Evolutionary conservation across 2,797 vertebrate genomes (phyloP), one percentile per base, ranked within the genome.

Genomic region (Zalophus californianus): DNA sequence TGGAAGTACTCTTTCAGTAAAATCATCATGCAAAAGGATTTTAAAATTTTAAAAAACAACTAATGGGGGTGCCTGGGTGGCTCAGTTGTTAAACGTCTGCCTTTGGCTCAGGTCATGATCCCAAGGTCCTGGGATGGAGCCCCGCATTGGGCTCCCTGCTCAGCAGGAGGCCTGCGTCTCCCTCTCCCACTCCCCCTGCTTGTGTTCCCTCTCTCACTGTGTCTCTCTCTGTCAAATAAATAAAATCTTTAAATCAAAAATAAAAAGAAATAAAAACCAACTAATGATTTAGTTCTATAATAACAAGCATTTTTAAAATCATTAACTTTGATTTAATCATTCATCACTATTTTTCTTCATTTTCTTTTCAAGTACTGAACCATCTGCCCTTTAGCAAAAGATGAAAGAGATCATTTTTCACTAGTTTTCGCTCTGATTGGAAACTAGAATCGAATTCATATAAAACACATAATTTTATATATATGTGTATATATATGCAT

Each of bases 301-400:
- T 16, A 95, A 50, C 0, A 77, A 56, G 7, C 23, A 60, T 5
- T 75, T 62, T 90, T 50, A 32, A 92, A 68, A 80, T 60, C 11
- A 56, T 16, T 54, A 88, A 78, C 18, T 90, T 80, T 58, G 54
- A 82, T 86, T 79, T 38, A 79, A 92, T 86, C 77, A 82, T 25
- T 58, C 29, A 77, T 64, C 29, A 27, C 29, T 66, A 41, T 48
- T 77, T 94, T 92, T 84, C 35, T 88, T 11, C 77, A 73, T 50
- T 89, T 60, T 78, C 32, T 93, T 64, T 92, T 78, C 38, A 94
- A 92, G 32, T 44, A 92, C 25, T 54, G 21, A 86, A 35, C 6
- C 54, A 68, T 56, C 44, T 13, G 20, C 29, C 3, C 50, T 82
- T 91, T 82, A 94, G 84, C 32, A 77, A 68, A 90, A 84, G 8